Base-by-base conservation (phyloP, 2,888 invertebrate genomes). In the Protula sp. region DNA sequence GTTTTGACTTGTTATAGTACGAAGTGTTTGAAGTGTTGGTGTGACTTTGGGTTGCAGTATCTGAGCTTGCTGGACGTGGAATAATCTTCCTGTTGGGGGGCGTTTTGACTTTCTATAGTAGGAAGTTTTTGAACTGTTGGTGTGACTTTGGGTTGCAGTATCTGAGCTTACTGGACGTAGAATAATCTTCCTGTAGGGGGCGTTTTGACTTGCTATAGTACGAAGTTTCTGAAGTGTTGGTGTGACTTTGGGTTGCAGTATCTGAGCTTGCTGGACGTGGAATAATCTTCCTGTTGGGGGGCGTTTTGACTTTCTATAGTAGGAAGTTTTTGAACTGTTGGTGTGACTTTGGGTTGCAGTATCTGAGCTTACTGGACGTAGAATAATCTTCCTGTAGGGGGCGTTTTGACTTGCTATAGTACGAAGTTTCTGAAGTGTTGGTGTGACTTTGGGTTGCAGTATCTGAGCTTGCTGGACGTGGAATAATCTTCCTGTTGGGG, bases 361-460 rank as follows among this genome's bases (percentile, higher is more conserved):
- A 80, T 62, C 61, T 77, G 48, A 75, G 79, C 50, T 70, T 74
- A 58, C 77, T 22, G 80, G 80, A 71, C 80, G 80, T 65, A 70
- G 72, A 30, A 79, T 79, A 24, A 74, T 77, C 3, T 72, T 74
- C 57, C 67, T 74, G 65, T 80, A 80, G 54, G 80, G 80, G n/a
- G n/a, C n/a, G n/a, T n/a, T n/a, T n/a, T n/a, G n/a, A n/a, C n/a
- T n/a, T n/a, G n/a, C n/a, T n/a, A n/a, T n/a, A n/a, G n/a, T n/a
- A n/a, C n/a, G n/a, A n/a, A n/a, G n/a, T n/a, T n/a, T n/a, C n/a
- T n/a, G n/a, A n/a, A n/a, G n/a, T n/a, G n/a, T n/a, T n/a, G n/a
- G n/a, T n/a, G n/a, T n/a, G n/a, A n/a, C n/a, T n/a, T n/a, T n/a
- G 19, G 14, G 19, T 22, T 50, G 14, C 70, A 80, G 79, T 80